Percentiles rank a stretch among this genome's conserved stretches.
phyloP scores from a whole-genome alignment of 2,888 invertebrate species.

The Acanthoscelides obtectus region DNA sequence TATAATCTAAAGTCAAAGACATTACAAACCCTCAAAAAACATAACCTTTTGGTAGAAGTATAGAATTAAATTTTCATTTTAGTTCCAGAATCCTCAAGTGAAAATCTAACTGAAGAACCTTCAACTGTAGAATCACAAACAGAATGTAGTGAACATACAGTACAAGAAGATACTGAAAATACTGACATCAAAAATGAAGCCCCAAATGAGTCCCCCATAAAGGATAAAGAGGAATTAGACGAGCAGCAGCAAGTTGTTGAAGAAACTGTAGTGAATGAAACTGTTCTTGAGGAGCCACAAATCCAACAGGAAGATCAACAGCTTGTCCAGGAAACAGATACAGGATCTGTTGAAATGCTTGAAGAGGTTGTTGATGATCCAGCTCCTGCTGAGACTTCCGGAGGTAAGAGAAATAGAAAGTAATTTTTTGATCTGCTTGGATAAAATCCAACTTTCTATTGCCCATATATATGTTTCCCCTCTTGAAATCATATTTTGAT shows the following conservation, averaged over 20 bases:
- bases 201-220: background rate
- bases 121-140: background rate
- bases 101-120: background rate
- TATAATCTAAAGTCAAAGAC: no score
- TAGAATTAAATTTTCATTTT: background rate
- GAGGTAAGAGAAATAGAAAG: background rate
- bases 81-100: background rate
- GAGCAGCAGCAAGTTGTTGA: background rate
- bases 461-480: no score
- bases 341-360: background rate
- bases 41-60: no score
- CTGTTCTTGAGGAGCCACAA: background rate
- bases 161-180: background rate
- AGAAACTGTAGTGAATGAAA: background rate
- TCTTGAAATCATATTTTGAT: no score
- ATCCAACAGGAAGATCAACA: background rate
- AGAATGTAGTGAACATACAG: background rate
- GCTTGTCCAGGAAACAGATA: background rate
- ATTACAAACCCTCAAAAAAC: no score
- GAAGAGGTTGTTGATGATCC: background rate
- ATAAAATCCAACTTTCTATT: no score
- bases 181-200: background rate
- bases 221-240: background rate
- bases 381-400: background rate
- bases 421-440: background rate